Evolutionary conservation across 2,797 vertebrate genomes (phyloP).

Genomic region (Urosaurus nigricauda): DNA sequence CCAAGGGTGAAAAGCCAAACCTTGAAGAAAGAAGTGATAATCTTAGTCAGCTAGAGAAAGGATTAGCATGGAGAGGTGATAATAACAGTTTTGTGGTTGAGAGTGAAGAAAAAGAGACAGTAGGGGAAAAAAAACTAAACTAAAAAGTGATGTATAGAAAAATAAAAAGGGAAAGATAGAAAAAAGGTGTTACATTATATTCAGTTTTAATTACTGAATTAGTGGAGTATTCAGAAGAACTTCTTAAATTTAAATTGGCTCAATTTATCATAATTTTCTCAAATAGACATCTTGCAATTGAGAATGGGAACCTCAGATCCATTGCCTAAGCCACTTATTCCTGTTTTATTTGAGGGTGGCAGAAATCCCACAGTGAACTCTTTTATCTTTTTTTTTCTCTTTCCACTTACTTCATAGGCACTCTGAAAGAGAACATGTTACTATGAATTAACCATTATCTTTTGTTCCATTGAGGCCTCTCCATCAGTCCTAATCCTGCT

Average conservation of each 20-base stretch:
- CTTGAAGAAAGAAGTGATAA: conserved; percentile 54
- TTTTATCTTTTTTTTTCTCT: neutral
- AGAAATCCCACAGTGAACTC: neutral
- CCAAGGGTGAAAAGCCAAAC: conserved; percentile 53
- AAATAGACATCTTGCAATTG: neutral
- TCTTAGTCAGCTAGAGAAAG: conserved; percentile 41
- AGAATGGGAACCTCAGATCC: neutral
- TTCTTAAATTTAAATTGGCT: neutral
- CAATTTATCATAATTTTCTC: neutral
- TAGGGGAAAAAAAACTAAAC: neutral
- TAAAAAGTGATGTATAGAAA: neutral
- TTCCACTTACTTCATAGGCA: neutral
- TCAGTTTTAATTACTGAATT: conserved; percentile 27
- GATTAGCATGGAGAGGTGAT: conserved; percentile 52
- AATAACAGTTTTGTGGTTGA: conserved; percentile 44
- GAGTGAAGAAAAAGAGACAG: neutral
- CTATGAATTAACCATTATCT: too few relatives aligned
- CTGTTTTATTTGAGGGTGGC: neutral
- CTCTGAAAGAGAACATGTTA: neutral
- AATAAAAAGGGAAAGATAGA: neutral
- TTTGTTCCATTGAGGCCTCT: neutral
- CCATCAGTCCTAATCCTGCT: neutral
- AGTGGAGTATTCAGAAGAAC: neutral
- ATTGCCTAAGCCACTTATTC: neutral
- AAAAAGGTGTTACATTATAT: neutral